Evolutionary conservation across 2,888 invertebrate genomes (phyloP), one percentile per base, ranked within the genome.

Genomic region (Leptogaster cylindrica): DNA sequence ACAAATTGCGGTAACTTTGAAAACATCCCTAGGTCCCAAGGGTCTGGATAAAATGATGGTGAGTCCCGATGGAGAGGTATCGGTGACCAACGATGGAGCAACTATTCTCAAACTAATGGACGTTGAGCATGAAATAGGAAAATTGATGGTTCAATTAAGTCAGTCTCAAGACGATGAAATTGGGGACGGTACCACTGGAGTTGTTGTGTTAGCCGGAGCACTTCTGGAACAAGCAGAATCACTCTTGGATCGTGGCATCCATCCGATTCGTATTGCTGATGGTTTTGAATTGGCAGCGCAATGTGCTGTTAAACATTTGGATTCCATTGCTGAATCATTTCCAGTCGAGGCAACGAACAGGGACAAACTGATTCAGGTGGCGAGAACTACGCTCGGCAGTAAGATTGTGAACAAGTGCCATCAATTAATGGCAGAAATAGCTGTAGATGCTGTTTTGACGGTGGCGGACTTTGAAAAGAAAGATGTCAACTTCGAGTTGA

Each of bases 111-210:
- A 97, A 82, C 86, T 94, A 82, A 99, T 99, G 98, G 98, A 99
- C 79, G 95, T 99, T 4, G 97, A 98, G 25, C 97, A 99, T 79
- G 93, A 97, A 85, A 95, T 99, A 74, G 98, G 96, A 33, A 99
- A 97, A 80, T 84, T 99, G 55, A 89, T 99, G 88, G 99, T 99
- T 20, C 96, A 99, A 79, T 82, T 99, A 68, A 96, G 97, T 23
- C 97, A 98, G 81, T 97, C 97, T 66, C 99, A 99, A 81, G 99
- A 99, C 80, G 97, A 98, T 83, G 99, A 99, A 84, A 97, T 99
- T 75, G 98, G 98, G 36, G 99, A 99, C 83, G 99, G 99, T 51
- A 99, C 99, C 1, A 99, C 99, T 6, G 98, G 98, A 8, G 99
- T 99, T 73, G 98, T 99, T 14, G 89, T 89, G 0, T 77, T 89